phyloP scores from a whole-genome alignment of 2,888 invertebrate species.

The Sylvicola fuscatus region DNA sequence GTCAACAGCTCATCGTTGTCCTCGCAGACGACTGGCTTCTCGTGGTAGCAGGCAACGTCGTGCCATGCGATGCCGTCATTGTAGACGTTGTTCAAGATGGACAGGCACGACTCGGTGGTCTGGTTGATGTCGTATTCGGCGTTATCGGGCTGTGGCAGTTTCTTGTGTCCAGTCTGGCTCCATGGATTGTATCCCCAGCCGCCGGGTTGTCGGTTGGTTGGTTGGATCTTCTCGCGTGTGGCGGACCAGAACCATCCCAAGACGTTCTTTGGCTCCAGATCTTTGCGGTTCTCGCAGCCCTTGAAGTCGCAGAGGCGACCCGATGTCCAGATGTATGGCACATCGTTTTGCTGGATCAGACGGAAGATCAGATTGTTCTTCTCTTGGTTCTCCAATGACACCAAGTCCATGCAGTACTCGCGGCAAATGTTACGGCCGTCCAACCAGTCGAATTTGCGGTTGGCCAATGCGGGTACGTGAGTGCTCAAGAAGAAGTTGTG shows the following conservation, averaged over 20 bases:
- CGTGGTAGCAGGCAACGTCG: conserved; percentile 83
- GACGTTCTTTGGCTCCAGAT: conserved; percentile 67
- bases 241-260: conserved; percentile 91
- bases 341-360: conserved; percentile 70
- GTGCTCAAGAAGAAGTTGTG: conserved; percentile 79
- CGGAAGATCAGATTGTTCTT: conserved; percentile 79
- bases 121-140: conserved; percentile 80
- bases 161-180: conserved; percentile 83
- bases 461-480: conserved; percentile 56
- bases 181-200: conserved; percentile 62
- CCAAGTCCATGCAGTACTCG: conserved; percentile 85
- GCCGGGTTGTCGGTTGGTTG: conserved; percentile 46
- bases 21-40: conserved; percentile 80
- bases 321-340: conserved; percentile 85
- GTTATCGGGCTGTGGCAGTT: conserved; percentile 71
- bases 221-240: conserved; percentile 65
- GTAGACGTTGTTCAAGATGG: conserved; percentile 79
- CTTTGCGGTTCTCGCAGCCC: conserved; percentile 69
- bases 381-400: conserved; percentile 73
- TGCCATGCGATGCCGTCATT: conserved; percentile 88
- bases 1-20: conserved; percentile 74
- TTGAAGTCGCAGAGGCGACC: conserved; percentile 86
- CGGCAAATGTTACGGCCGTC: conserved; percentile 81
- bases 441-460: conserved; percentile 72
- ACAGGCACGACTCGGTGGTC: conserved; percentile 70